Conservation (phyloP, 2,888 invertebrate genomes). For the Oscheius sp. region DNA sequence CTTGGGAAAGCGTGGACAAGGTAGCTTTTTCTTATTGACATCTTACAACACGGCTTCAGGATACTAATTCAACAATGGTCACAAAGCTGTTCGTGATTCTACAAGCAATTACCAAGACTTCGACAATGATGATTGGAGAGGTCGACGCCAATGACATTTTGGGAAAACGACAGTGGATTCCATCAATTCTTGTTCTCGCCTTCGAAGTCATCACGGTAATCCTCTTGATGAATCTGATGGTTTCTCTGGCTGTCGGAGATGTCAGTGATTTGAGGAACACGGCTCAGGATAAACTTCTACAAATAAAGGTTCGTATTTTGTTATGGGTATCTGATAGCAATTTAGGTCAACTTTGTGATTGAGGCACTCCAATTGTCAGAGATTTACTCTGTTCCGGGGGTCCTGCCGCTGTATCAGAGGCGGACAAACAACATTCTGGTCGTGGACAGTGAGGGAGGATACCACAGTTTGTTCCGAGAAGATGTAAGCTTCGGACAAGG, state of each 20-base stretch:
- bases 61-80: slow-evolving; percentile 52
- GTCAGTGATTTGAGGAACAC: slow-evolving; percentile 64
- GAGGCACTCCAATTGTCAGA: slow-evolving; percentile 69
- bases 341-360: slow-evolving; percentile 68
- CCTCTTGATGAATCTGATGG: slow-evolving; percentile 71
- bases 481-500: slow-evolving; percentile 26
- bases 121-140: slow-evolving; percentile 73
- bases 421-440: slow-evolving; percentile 62
- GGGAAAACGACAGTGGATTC: slow-evolving; percentile 67
- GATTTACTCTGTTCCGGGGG: slow-evolving; percentile 43
- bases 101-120: slow-evolving; percentile 71
- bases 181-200: slow-evolving; percentile 66
- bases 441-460: slow-evolving; percentile 45
- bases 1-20: slow-evolving; percentile 63
- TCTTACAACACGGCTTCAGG: slow-evolving; percentile 22
- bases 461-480: slow-evolving; percentile 34
- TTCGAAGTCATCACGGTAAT: slow-evolving; percentile 73
- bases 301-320: slow-evolving; percentile 60
- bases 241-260: slow-evolving; percentile 70
- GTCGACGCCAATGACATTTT: slow-evolving; percentile 60
- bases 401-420: slow-evolving; percentile 42
- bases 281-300: slow-evolving; percentile 69
- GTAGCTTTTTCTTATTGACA: slow-evolving; percentile 20
- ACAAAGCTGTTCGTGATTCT: slow-evolving; percentile 59
- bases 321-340: neutral